Base-by-base conservation (phyloP, 2,888 invertebrate species). In the Norana najaformis region DNA sequence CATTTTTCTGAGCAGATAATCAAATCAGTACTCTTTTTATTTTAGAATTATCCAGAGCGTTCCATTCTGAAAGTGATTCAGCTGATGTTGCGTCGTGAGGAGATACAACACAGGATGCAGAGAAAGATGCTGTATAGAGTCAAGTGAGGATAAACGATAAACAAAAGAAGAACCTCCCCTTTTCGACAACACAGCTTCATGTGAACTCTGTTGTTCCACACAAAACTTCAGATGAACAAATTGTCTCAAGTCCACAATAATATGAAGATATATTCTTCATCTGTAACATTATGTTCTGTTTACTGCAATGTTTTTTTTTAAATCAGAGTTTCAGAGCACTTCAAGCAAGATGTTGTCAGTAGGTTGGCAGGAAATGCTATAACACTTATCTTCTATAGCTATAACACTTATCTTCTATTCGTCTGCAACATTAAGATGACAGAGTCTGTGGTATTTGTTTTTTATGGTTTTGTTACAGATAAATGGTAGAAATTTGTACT, bases 51-150 rank as follows among this genome's bases (percentile, higher is more conserved):
- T 91, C 94, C 94, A 14, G 95, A 95, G 92, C 96, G 97, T 90
- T 96, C 97, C 13, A 96, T 99, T 91, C 95, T 96, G 91, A 99
- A 98, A 95, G 99, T 99, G 30, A 96, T 99, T 92, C 96, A 97
- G 93, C 97, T 97, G 23, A 98, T 99, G 98, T 97, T 99, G 92
- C 96, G 98, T 41, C 96, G 99, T 34, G 99, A 99, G 0, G 99
- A 99, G 94, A 95, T 99, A 88, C 99, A 99, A 94, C 98, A 99
- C 95, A 96, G 99, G 90, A 96, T 98, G 96, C 99, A 99, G 95
- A 96, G 99, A 90, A 98, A 98, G 96, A 98, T 99, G 97, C 96
- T 99, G 36, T 99, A 98, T 95, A 96, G 99, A 92, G 96, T 99
- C 83, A 97, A 97, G 82, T 91, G 82, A 89, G 34, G 38, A 89